Percentiles rank a stretch among this genome's conserved stretches.
These are phyloP conservation scores for Cirrhinus mrigala DNA, from an alignment of 2,797 vertebrate species.

Conservation along the genomic window DNA sequence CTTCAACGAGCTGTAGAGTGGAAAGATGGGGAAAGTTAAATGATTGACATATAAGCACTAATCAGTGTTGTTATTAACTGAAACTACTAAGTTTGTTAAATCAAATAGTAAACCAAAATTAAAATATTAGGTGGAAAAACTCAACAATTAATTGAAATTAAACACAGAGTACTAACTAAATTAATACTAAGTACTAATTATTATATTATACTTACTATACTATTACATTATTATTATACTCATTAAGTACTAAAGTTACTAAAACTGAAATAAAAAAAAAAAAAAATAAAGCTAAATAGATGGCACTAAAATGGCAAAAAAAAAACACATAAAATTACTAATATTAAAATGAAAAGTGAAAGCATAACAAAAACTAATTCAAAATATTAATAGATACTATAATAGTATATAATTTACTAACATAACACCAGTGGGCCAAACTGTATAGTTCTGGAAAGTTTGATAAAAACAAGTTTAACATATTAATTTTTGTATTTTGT, in stretches of 20 bases:
- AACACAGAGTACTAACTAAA: not conserved
- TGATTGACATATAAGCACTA: not conserved
- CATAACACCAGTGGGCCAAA: not conserved
- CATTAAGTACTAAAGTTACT: not conserved
- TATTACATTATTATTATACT: not conserved
- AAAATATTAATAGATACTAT: not conserved
- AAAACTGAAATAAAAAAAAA: not conserved
- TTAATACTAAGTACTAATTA: not conserved
- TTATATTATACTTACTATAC: not conserved
- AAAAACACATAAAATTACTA: not conserved
- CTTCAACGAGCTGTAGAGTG: constrained; percentile 86
- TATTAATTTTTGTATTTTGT: not conserved
- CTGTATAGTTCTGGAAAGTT: not conserved
- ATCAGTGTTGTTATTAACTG: not conserved
- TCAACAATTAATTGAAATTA: not conserved
- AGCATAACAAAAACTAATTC: not conserved
- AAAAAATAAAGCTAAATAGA: not conserved
- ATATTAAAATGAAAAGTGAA: not conserved
- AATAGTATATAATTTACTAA: not conserved
- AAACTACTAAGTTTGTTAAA: not conserved
- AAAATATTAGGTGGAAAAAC: not conserved
- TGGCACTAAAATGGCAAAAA: too few relatives aligned
- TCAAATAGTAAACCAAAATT: not conserved
- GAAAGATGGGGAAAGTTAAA: not conserved
- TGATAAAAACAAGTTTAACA: not conserved